Conservation (phyloP, 2,888 invertebrate species). For the Hybos culiciformis region DNA sequence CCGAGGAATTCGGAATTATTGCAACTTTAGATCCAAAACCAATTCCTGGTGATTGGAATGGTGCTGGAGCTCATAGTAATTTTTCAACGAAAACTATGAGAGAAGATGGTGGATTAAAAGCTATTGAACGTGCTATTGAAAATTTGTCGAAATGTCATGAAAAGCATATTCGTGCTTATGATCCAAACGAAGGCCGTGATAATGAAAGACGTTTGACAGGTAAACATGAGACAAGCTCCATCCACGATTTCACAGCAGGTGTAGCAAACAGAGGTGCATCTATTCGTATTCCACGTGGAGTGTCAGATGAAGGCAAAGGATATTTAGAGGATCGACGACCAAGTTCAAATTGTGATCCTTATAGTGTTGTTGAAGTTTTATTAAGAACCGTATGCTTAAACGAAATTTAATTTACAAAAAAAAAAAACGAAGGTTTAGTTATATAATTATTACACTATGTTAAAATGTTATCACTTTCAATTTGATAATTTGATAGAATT, state of each 20-base stretch:
- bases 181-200: slow-evolving; percentile 90
- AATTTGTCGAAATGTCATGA: slow-evolving; percentile 83
- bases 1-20: slow-evolving; percentile 72
- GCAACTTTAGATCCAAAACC: slow-evolving; percentile 67
- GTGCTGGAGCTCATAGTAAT: slow-evolving; percentile 93
- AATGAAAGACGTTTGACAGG: slow-evolving; percentile 93
- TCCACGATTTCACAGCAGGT: slow-evolving; percentile 85
- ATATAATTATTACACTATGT: too few species aligned
- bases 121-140: slow-evolving; percentile 91
- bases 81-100: slow-evolving; percentile 91
- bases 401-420: slow-evolving; percentile 18
- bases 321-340: slow-evolving; percentile 92
- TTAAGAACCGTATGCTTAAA: slow-evolving; percentile 74
- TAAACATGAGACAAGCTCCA: slow-evolving; percentile 89
- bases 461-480: too few species aligned
- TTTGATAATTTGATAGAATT: too few species aligned
- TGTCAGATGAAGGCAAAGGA: slow-evolving; percentile 84
- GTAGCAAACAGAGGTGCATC: slow-evolving; percentile 91
- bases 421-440: too few species aligned
- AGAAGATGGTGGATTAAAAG: slow-evolving; percentile 76
- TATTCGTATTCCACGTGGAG: slow-evolving; percentile 84
- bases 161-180: slow-evolving; percentile 91
- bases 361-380: slow-evolving; percentile 70
- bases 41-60: slow-evolving; percentile 79
- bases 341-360: slow-evolving; percentile 86